These are phyloP conservation scores for Drepanosiphum platanoidis DNA, from an alignment of 2,888 invertebrate genomes.

Conservation along the genomic window DNA sequence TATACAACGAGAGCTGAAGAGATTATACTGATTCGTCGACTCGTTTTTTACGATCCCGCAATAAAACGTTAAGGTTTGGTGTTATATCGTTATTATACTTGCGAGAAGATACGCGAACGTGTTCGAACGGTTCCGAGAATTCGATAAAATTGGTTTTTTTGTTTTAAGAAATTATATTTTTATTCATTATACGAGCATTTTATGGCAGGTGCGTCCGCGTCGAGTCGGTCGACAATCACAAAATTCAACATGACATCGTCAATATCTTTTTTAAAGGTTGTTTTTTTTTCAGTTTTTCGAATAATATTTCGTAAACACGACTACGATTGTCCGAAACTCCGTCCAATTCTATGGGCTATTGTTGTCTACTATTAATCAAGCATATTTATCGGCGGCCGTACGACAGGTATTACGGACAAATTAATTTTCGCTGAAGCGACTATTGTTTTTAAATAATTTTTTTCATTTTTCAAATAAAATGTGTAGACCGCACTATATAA, in stretches of 20 bases:
- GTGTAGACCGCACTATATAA: neutral
- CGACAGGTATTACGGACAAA: neutral
- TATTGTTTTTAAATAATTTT: slow-evolving; percentile 18
- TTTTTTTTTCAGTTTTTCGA: neutral
- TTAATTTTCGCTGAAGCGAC: neutral
- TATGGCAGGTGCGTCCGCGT: neutral
- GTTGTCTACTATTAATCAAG: slow-evolving; percentile 19
- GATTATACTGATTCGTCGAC: neutral
- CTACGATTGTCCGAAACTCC: neutral
- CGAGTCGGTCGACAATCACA: neutral
- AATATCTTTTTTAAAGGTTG: neutral
- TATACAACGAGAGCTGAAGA: neutral
- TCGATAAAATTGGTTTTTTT: neutral
- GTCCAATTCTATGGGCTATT: slow-evolving; percentile 1
- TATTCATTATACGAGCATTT: neutral
- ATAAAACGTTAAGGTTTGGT: too few species aligned
- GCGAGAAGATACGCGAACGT: neutral
- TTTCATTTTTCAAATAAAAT: neutral
- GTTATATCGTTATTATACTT: neutral
- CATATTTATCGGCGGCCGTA: neutral
- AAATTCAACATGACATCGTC: too few species aligned
- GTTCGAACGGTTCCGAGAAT: neutral
- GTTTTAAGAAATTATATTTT: neutral
- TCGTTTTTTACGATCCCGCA: neutral
- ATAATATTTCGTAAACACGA: slow-evolving; percentile 15